Evolutionary conservation across 1,140 invertebrate genomes (phyloP), one percentile per base, ranked within the genome.

Genomic region (Lamellibrachia luymesi): DNA sequence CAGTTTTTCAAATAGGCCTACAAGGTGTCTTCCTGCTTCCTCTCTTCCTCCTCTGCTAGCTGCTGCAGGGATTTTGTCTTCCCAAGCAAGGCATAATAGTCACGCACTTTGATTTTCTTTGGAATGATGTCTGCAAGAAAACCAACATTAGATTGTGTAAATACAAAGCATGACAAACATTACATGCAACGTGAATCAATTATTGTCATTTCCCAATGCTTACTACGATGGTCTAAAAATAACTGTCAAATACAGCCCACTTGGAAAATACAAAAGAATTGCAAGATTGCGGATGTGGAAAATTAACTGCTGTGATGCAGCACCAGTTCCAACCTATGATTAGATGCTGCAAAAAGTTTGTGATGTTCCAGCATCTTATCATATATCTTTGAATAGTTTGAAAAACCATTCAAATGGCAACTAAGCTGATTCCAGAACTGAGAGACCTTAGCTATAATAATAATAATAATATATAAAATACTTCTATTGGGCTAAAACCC

Each of bases 51-150:
- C 4, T 80, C 64, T 80, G 64, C 25, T 22, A 80, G 64, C 64
- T 80, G 64, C 64, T 80, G 64, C 80, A 92, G 49, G 27, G 80
- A 89, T 92, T 92, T 90, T 92, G 50, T 80, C 51, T 92, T 92
- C 22, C 90, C 80, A 17, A 92, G 25, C 93, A 94, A 56, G 50
- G 64, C 93, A 90, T 95, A 93, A 93, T 95, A 95, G 17, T 96
- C 95, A 52, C 93, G 94, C 17, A 94, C 95, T 93, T 95, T 95
- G n/a, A 96, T 95, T 92, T 96, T 96, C 50, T 93, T 93, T 90
- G 95, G 95, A 94, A 96, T 95, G 49, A 96, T 96, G 93, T 96
- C 95, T 96, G 94, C 6, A 92, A 92, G 17, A 93, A 38, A 92
- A 95, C 93, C 93, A 92, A 51, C 64, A 80, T 80, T 80, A 80